These are phyloP conservation scores for Taeniopygia guttata DNA, from an alignment of 2,797 vertebrate genomes.

Conservation along the genomic window DNA sequence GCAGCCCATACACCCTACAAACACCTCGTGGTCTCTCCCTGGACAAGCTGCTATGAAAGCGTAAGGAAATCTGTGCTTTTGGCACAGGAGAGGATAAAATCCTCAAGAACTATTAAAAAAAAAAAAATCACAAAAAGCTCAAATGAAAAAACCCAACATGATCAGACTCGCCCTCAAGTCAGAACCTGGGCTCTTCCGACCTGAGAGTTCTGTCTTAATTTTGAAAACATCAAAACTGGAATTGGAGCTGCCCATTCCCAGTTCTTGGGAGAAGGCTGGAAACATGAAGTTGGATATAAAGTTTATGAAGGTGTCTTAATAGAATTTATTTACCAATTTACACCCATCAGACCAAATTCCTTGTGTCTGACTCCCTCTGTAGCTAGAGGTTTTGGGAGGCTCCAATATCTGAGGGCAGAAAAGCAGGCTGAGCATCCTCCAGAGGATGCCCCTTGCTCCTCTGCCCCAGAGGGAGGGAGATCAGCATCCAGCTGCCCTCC, in stretches of 20 bases:
- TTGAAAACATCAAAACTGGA: not conserved
- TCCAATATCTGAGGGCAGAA: not conserved
- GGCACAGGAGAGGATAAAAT: not conserved
- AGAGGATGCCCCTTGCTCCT: not conserved
- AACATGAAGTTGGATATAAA: not conserved
- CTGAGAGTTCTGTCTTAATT: not conserved
- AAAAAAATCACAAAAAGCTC: not conserved
- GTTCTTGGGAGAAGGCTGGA: not conserved
- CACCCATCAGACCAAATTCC: not conserved
- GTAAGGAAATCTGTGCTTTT: not conserved
- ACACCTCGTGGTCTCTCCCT: not conserved
- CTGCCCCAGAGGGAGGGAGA: not conserved
- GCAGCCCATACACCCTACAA: not conserved
- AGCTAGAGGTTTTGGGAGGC: not conserved
- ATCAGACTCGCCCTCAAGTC: not conserved
- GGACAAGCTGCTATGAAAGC: not conserved
- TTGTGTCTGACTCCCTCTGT: not conserved
- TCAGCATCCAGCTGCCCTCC: not conserved
- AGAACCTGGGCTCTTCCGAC: not conserved
- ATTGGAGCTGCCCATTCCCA: not conserved
- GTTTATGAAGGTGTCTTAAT: not conserved
- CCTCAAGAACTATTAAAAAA: not conserved
- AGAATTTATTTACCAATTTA: not conserved
- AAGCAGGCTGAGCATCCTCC: not conserved
- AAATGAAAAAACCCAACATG: rapidly evolving